Conservation (phyloP, 2,797 vertebrate genomes). For the Remorina albescens region DNA sequence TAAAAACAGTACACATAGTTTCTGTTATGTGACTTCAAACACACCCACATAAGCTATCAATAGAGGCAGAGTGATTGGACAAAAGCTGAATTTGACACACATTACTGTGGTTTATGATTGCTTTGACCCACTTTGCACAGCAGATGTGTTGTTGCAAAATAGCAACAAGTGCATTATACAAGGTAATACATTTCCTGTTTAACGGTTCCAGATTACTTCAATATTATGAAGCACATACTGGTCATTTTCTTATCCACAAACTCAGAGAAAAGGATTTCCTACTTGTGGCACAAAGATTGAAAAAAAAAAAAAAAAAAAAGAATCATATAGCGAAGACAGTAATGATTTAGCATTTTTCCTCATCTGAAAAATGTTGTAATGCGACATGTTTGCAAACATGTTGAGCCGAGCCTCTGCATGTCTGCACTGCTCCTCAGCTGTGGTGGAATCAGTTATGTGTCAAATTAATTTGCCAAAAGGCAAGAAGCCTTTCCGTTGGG, state of each 20-base stretch:
- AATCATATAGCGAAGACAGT: neutral
- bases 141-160: neutral
- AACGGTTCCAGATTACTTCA: neutral
- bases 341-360: neutral
- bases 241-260: neutral
- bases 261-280: neutral
- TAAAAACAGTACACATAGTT: slow-evolving; percentile 10
- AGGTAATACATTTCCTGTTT: neutral
- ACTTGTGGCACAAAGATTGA: neutral
- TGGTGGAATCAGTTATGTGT: neutral
- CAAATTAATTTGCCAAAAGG: slow-evolving; percentile 1
- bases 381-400: slow-evolving; percentile 7
- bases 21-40: neutral
- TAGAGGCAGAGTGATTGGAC: slow-evolving; percentile 7
- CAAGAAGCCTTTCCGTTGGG: slow-evolving; percentile 6
- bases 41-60: slow-evolving; percentile 3
- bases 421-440: neutral
- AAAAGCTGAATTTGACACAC: slow-evolving; percentile 3
- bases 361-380: neutral
- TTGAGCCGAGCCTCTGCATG: neutral
- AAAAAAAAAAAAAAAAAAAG: no score
- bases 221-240: neutral
- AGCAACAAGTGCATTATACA: neutral
- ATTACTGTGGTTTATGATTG: slow-evolving; percentile 10
- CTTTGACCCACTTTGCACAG: neutral